Base-by-base conservation (phyloP, 2,113 vertebrate genomes). In the Mus spicilegus region DNA sequence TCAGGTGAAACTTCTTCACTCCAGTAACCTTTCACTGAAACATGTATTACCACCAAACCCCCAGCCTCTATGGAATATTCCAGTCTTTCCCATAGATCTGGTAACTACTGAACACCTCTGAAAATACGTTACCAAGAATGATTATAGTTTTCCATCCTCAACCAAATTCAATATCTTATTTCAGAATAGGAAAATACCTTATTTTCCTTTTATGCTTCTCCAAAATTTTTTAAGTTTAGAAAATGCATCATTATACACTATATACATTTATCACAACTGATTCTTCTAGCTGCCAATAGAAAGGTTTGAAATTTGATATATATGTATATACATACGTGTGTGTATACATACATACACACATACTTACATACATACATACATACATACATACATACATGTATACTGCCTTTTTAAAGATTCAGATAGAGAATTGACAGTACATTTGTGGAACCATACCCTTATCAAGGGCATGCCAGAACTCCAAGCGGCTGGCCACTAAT, bases 361-460 rank as follows among this genome's bases (percentile, higher is more conserved):
- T 36, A n/a, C n/a, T n/a, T n/a, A n/a, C n/a, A n/a, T n/a, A n/a
- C n/a, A n/a, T n/a, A n/a, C n/a, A n/a, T n/a, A 70, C 67, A 17
- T 67, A 67, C 65, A 67, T 67, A 30, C 28, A 33, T 36, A 70
- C 67, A 17, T 67, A 67, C 65, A 67, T 67, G 65, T 33, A 67
- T 69, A 69, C 81, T 93, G 19, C 10, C 49, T 95, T 61, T 89
- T 88, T 96, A 42, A 92, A 96, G 84, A 77, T 49, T 77, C 3
- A 54, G 2, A 51, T 92, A 82, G 84, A 93, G 49, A 1, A 2
- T 30, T 63, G 88, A 33, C 49, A 96, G 77, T 19, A 58, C 11
- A 75, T 39, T 75, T 92, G 16, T 56, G 22, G 4, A 36, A 42
- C 73, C 70, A 54, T 58, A 75, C 19, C 58, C 39, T 94, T 26